Base-by-base conservation (phyloP, 1,140 invertebrate genomes). In the Nebria ingens region DNA sequence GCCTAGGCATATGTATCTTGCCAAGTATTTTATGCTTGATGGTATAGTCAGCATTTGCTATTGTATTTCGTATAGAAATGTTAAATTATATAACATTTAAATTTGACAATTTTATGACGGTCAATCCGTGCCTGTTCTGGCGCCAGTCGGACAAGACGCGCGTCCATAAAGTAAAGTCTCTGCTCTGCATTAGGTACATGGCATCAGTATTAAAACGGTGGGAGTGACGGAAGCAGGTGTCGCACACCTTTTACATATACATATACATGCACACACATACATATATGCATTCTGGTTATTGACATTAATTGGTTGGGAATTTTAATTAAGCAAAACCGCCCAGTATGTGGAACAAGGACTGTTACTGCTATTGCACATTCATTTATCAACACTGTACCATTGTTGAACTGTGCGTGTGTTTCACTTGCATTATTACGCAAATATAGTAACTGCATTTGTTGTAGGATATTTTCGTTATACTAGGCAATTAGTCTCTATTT, bases 201-300 rank as follows among this genome's bases (percentile, higher is more conserved):
- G 25, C 25, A 29, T 29, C 25, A 29, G 25, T 6, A 4, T 6
- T 6, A 13, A 29, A 6, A 29, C 25, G 13, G 40, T 45, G 40
- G 40, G 40, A 45, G 40, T 45, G 40, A 45, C 40, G 40, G 40
- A 45, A 45, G 15, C 40, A 45, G 40, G 40, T 45, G 40, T 45
- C 17, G 25, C 25, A 45, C 15, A 45, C 40, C 6, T 11, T 3
- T 4, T 17, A 45, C 40, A 13, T 29, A 29, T 29, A 29, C 25
- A 29, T 29, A 13, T 13, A 29, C 25, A 13, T 29, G 25, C 4
- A 29, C 25, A 4, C 13, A 29, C 13, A 29, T 13, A 29, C 13
- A 13, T 13, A 12, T 17, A 17, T 45, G 40, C 4, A 45, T 17
- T 17, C 3, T 17, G 40, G 3, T 45, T 45, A 45, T 45, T 45